Percentiles rank a stretch among this genome's conserved stretches.
Conservation (phyloP, 2,888 invertebrate genomes). For the Elgonia sp. region DNA sequence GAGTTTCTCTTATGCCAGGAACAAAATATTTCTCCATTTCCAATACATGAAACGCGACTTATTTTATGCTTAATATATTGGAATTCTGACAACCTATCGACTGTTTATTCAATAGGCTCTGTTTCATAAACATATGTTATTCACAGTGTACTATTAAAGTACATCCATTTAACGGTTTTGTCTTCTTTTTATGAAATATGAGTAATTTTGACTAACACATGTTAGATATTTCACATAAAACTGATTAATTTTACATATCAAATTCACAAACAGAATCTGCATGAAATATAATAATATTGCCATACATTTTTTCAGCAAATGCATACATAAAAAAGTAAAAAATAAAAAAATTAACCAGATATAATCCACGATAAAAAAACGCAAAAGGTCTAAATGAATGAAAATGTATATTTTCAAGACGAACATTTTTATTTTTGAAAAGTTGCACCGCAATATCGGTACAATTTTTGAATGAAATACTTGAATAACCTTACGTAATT, state of each 20-base stretch:
- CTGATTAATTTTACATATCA: no score
- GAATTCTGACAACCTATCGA: slow-evolving; percentile 11
- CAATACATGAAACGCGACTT: slow-evolving; percentile 7
- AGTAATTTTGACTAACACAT: slow-evolving; percentile 21
- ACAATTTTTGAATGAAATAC: slow-evolving; percentile 10
- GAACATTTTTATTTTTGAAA: no score
- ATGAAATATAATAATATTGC: no score
- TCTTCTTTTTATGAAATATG: slow-evolving; percentile 20
- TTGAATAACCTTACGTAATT: slow-evolving; percentile 4
- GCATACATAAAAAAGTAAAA: no score
- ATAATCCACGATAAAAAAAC: no score
- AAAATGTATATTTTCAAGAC: no score
- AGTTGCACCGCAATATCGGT: neutral
- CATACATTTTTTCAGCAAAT: no score
- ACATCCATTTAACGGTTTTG: slow-evolving; percentile 6
- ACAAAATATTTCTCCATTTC: slow-evolving; percentile 16
- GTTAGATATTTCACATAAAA: no score
- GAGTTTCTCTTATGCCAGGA: neutral
- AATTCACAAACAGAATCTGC: no score
- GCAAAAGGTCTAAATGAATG: no score
- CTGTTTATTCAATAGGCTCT: slow-evolving; percentile 12
- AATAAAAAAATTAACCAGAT: no score
- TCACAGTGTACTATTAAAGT: slow-evolving; percentile 8
- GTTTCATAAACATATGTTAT: slow-evolving; percentile 26
- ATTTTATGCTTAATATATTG: slow-evolving; percentile 26